Conservation (phyloP, 1,140 invertebrate genomes). For the Scylla paramamosain region DNA sequence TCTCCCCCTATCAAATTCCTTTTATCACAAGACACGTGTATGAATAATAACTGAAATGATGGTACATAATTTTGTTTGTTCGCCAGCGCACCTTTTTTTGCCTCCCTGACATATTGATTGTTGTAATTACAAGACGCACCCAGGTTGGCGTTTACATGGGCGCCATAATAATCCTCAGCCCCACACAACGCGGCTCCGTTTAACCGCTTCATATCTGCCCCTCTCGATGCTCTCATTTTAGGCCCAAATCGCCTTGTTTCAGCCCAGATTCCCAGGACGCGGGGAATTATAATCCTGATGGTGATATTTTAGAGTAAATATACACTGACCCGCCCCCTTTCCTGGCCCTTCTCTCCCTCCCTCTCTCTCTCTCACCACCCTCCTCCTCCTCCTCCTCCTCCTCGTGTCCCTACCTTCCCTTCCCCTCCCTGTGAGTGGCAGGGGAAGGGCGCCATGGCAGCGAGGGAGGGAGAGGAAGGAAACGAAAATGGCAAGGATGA, state of each 20-base stretch:
- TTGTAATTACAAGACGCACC: conserved; percentile 65
- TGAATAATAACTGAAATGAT: conserved; percentile 72
- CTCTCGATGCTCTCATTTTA: conserved; percentile 28
- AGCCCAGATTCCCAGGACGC: conserved; percentile 3
- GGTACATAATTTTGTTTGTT: conserved; percentile 73
- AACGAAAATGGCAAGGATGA: conserved; percentile 19
- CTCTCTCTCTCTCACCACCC: background rate
- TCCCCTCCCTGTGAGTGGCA: background rate
- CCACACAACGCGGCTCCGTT: background rate
- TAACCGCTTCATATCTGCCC: conserved; percentile 27
- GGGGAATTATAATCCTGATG: conserved; percentile 29
- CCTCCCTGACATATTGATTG: conserved; percentile 69
- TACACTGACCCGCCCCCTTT: background rate
- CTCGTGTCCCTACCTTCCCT: background rate
- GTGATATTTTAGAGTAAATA: conserved; percentile 48
- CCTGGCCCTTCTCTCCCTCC: no score
- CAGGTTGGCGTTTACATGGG: conserved; percentile 47
- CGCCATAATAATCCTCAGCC: conserved; percentile 15
- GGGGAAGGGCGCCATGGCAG: background rate
- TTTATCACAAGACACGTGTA: conserved; percentile 72
- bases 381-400: background rate
- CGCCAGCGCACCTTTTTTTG: conserved; percentile 36
- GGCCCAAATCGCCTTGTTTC: conserved; percentile 28
- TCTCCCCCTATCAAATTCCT: conserved; percentile 72
- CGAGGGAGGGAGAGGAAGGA: conserved; percentile 37